phyloP scores from a whole-genome alignment of 2,888 invertebrate species.

The Tetropium fuscum region DNA sequence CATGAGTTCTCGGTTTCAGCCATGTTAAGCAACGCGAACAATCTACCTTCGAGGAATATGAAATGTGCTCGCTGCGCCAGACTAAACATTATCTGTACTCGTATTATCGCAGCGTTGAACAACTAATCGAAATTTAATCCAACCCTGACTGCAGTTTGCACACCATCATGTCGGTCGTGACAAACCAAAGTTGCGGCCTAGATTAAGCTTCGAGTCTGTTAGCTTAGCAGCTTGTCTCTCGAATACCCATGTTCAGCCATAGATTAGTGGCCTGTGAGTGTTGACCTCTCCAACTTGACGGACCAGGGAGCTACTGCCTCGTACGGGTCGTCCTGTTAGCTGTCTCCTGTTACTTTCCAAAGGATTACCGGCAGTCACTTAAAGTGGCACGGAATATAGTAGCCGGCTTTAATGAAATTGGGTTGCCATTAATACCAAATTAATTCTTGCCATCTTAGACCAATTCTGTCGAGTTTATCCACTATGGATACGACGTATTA shows the following conservation, averaged over 20 bases:
- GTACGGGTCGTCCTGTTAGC: conserved; percentile 2
- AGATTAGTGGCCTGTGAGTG: conserved; percentile 52
- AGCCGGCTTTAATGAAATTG: conserved; percentile 32
- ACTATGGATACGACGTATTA: too few species aligned
- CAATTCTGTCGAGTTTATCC: conserved; percentile 15
- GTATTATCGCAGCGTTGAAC: conserved; percentile 46
- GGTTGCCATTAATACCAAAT: conserved; percentile 38
- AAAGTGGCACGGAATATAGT: conserved; percentile 26
- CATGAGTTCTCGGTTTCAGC: too few species aligned
- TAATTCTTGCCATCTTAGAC: conserved; percentile 15
- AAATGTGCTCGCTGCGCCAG: conserved; percentile 24
- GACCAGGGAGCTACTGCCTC: conserved; percentile 11
- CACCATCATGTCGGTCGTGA: conserved; percentile 47
- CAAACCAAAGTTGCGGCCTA: conserved; percentile 50
- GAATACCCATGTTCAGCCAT: conserved; percentile 53
- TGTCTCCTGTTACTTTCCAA: conserved; percentile 17
- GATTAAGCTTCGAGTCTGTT: conserved; percentile 57
- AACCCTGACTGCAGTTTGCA: conserved; percentile 48
- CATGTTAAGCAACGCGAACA: not conserved
- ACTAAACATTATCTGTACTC: conserved; percentile 40
- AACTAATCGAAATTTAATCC: conserved; percentile 55
- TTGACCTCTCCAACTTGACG: conserved; percentile 38
- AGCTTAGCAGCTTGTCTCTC: conserved; percentile 57
- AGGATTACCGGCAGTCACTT: conserved; percentile 34
- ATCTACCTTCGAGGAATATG: conserved; percentile 24